Conservation (phyloP, 2,113 vertebrate species). For the Anoura caudifer region DNA sequence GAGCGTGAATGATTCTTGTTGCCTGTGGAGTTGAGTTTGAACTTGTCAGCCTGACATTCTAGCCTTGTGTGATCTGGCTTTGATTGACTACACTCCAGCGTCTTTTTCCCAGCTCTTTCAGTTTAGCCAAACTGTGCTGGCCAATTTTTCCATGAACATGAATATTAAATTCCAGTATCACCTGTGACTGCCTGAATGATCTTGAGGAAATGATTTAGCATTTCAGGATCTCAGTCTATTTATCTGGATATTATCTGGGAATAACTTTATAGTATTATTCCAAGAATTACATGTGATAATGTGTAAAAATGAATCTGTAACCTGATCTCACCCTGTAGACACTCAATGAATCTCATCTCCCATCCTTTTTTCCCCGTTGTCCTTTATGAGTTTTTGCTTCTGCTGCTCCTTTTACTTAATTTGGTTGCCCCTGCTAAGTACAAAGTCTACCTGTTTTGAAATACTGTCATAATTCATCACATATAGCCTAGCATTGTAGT, state of each 20-base stretch:
- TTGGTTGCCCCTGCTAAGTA: not conserved
- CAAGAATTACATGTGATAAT: conserved; percentile 20
- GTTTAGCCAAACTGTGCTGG: not conserved
- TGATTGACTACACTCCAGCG: not conserved
- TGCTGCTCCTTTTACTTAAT: not conserved
- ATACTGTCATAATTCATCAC: not conserved
- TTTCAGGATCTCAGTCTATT: not conserved
- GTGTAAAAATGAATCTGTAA: not conserved
- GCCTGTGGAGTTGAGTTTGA: not conserved
- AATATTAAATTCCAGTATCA: not conserved
- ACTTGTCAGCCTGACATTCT: not conserved
- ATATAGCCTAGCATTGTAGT: not conserved
- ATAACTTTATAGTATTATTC: not conserved
- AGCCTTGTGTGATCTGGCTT: not conserved
- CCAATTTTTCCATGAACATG: not conserved
- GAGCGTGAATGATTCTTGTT: not conserved
- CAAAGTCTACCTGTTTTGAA: not conserved
- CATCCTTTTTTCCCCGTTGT: not conserved
- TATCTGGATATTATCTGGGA: not conserved
- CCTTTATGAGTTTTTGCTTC: not conserved
- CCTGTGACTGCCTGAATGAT: not conserved
- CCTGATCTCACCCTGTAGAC: not conserved
- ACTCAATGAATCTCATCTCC: not conserved
- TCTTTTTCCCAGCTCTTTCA: not conserved
- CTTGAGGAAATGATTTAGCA: not conserved